These are phyloP conservation scores for Seira musarum DNA, from an alignment of 2,888 invertebrate species.

Conservation along the genomic window DNA sequence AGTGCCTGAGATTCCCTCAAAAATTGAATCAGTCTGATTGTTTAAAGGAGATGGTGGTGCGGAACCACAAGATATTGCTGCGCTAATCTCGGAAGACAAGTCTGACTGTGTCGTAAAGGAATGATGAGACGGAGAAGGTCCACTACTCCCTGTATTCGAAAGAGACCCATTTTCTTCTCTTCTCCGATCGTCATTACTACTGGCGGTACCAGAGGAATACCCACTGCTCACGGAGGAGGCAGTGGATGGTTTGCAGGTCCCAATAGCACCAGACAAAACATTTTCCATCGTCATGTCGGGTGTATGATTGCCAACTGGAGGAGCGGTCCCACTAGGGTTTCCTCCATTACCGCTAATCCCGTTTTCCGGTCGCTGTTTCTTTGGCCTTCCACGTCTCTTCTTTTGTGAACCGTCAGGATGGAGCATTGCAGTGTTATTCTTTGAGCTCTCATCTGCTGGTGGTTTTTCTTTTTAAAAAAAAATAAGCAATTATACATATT, in stretches of 20 bases:
- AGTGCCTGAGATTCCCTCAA: constrained; percentile 61
- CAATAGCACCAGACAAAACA: constrained; percentile 63
- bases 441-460: constrained; percentile 47
- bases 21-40: constrained; percentile 65
- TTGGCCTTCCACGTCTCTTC: constrained; percentile 90
- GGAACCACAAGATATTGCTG: constrained; percentile 82
- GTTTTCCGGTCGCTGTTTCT: constrained; percentile 79
- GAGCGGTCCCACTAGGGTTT: constrained; percentile 19
- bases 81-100: constrained; percentile 84
- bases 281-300: constrained; percentile 64
- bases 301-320: constrained; percentile 68
- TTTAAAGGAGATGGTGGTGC: constrained; percentile 80
- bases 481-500: background rate
- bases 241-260: constrained; percentile 68
- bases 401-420: constrained; percentile 59
- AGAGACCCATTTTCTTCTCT: constrained; percentile 67
- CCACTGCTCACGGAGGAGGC: constrained; percentile 69
- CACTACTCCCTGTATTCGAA: constrained; percentile 72
- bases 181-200: constrained; percentile 67
- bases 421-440: constrained; percentile 44
- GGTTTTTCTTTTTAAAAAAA: constrained; percentile 21
- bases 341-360: constrained; percentile 26
- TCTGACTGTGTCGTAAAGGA: constrained; percentile 80
- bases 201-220: constrained; percentile 70
- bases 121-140: constrained; percentile 73